Evolutionary conservation across 1,140 invertebrate genomes (phyloP).

Genomic region (Polypedilum pembai): DNA sequence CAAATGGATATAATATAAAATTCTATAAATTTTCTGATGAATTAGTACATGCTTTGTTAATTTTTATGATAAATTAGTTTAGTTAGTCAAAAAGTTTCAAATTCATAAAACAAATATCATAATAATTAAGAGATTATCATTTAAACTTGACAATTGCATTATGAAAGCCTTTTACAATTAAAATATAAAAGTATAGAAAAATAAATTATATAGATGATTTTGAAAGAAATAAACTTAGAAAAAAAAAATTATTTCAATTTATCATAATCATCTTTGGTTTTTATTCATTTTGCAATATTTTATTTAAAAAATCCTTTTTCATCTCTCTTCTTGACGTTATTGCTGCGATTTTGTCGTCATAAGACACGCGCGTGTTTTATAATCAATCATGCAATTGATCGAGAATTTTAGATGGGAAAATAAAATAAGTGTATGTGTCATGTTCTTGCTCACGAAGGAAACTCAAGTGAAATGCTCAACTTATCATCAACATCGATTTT

Average conservation of each 20-base stretch:
- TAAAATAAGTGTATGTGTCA: too few relatives aligned
- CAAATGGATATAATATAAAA: too few relatives aligned
- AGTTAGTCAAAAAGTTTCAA: too few relatives aligned
- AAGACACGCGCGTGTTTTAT: too few relatives aligned
- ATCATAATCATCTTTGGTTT: background rate
- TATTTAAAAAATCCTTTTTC: background rate
- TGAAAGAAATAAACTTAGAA: background rate
- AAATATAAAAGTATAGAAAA: background rate
- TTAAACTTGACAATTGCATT: constrained; percentile 24
- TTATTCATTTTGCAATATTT: background rate
- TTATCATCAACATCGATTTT: too few relatives aligned
- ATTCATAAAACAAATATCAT: too few relatives aligned
- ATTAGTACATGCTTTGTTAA: background rate
- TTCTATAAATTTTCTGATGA: background rate
- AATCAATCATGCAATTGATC: too few relatives aligned
- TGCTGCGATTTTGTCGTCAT: too few relatives aligned
- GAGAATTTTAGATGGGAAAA: too few relatives aligned
- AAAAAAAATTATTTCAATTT: background rate
- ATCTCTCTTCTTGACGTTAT: too few relatives aligned
- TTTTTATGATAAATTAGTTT: background rate
- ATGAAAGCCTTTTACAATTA: constrained; percentile 9
- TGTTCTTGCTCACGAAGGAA: too few relatives aligned
- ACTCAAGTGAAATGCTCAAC: background rate
- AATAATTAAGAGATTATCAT: too few relatives aligned
- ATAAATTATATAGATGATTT: background rate